Base-by-base conservation (phyloP, 1,140 invertebrate genomes). In the Penaeus indicus region DNA sequence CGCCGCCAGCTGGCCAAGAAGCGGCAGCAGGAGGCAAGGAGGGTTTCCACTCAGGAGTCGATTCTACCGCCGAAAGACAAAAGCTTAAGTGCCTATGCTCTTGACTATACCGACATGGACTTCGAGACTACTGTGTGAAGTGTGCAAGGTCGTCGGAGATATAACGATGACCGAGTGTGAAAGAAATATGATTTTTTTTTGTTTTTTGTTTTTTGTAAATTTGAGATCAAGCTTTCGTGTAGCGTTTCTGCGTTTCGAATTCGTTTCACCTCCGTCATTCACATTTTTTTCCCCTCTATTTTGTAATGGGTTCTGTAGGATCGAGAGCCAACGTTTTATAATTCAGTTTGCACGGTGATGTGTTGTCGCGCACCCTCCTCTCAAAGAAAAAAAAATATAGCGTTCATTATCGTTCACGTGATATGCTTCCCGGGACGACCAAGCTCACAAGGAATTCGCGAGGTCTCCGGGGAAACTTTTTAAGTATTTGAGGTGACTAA, bases 61-160 rank as follows among this genome's bases (percentile, higher is more conserved):
- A 89, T 91, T 72, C 82, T 91, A 4, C 84, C 90, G 19, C 85
- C 90, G 47, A 91, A 91, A 84, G 90, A 91, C 62, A 91, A 91
- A 84, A 89, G 90, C 75, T 84, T 91, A 89, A 91, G 90, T 91
- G 90, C 90, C 90, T 91, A 89, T 85, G 83, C 88, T 60, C 77
- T 89, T 38, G 90, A 91, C 78, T 91, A 89, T 75, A 91, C 90
- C 32, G 90, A 91, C 72, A 91, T 91, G 90, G 90, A 91, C 67
- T 91, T 91, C 84, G 90, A 91, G 72, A 91, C 90, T 13, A 91
- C 90, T 21, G 90, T 91, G 38, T 91, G 78, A 90, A 78, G 16
- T 60, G 21, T 64, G 3, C 27, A 11, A 54, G 25, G 54, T 75
- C 47, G 19, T 22, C n/a, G 27, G 42, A 5, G 61, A 13, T 54